Conservation (phyloP, 2,888 invertebrate species). For the Galerucella nymphaeae region DNA sequence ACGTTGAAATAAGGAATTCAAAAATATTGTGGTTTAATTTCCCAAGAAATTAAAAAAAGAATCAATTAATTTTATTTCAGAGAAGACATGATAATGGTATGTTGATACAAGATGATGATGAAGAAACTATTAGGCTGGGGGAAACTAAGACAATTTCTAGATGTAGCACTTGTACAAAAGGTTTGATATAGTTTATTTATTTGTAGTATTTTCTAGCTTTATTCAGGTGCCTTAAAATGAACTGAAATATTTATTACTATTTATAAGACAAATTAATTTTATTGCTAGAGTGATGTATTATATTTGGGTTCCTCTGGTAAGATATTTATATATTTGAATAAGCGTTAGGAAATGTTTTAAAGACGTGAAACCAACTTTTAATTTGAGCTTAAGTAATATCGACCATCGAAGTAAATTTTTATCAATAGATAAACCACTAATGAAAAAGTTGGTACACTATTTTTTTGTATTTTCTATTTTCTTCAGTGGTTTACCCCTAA, state of each 20-base stretch:
- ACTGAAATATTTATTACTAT: constrained; percentile 30
- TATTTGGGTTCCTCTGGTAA: background rate
- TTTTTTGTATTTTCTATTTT: too few species aligned
- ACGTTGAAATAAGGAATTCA: too few species aligned
- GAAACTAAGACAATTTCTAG: constrained; percentile 75
- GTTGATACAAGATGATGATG: constrained; percentile 69
- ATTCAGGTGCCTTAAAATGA: constrained; percentile 40
- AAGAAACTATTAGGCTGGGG: constrained; percentile 75
- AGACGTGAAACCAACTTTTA: too few species aligned
- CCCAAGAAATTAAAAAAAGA: too few species aligned
- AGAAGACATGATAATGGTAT: constrained; percentile 79
- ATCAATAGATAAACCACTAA: too few species aligned
- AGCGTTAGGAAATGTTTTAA: background rate
- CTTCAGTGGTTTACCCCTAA: too few species aligned
- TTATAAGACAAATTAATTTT: background rate
- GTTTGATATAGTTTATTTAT: constrained; percentile 47
- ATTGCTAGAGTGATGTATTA: background rate
- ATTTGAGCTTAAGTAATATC: too few species aligned
- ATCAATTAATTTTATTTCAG: constrained; percentile 66
- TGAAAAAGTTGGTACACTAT: too few species aligned
- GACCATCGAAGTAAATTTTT: too few species aligned
- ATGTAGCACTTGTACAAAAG: constrained; percentile 73
- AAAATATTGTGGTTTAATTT: too few species aligned
- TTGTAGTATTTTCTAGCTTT: constrained; percentile 10
- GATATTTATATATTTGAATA: background rate